Conservation (phyloP, 1,140 invertebrate genomes). For the Caenorhabditis tropicalis region DNA sequence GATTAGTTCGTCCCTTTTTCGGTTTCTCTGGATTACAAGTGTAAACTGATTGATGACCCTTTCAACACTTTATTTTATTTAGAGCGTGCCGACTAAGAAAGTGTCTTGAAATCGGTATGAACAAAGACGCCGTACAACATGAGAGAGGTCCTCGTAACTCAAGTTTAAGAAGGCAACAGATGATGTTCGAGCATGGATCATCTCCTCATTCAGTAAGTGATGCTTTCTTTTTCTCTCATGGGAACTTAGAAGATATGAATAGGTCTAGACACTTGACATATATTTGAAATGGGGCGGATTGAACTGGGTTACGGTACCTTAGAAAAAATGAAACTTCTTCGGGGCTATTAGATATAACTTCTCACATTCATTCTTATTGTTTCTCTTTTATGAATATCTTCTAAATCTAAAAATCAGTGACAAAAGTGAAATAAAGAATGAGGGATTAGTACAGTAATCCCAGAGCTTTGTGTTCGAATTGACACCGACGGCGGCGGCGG, state of each 20-base stretch:
- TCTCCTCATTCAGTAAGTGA: slow-evolving; percentile 18
- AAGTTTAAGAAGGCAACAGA: slow-evolving; percentile 52
- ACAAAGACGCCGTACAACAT: slow-evolving; percentile 87
- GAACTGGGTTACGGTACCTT: too few species aligned
- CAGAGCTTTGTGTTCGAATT: background rate
- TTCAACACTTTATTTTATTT: background rate
- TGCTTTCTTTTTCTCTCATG: background rate
- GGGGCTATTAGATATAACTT: too few species aligned
- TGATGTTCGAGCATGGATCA: slow-evolving; percentile 42
- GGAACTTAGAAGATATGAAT: background rate
- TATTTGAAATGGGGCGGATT: too few species aligned
- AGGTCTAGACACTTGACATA: too few species aligned
- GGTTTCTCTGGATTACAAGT: background rate
- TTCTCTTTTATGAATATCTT: background rate
- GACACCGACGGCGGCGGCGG: slow-evolving; percentile 18
- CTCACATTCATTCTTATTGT: too few species aligned
- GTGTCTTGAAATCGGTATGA: slow-evolving; percentile 75
- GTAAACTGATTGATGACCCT: background rate
- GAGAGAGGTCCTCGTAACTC: slow-evolving; percentile 86
- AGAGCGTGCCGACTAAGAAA: slow-evolving; percentile 75
- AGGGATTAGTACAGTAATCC: slow-evolving; percentile 27
- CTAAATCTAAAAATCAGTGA: slow-evolving; percentile 20
- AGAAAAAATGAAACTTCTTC: too few species aligned
- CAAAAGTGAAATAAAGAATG: background rate
- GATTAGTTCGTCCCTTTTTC: background rate